These are phyloP conservation scores for Heteromurus nitidus DNA, from an alignment of 2,888 invertebrate genomes.

Conservation along the genomic window DNA sequence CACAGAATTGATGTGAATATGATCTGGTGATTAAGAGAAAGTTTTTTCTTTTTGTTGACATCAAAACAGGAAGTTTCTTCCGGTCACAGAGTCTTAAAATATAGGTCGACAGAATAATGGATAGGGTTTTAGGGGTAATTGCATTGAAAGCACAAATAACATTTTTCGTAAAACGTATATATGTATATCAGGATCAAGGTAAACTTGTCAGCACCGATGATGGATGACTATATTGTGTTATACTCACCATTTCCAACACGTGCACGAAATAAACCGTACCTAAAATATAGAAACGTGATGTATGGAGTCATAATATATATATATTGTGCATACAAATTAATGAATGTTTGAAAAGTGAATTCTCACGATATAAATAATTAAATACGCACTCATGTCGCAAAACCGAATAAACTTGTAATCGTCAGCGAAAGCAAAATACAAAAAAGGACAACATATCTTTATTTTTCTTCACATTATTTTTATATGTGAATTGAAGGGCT, in stretches of 20 bases:
- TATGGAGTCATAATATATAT: no score
- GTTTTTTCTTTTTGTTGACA: conserved; percentile 32
- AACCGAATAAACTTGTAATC: no score
- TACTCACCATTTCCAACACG: no score
- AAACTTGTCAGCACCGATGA: conserved; percentile 7
- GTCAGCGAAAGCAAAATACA: not conserved
- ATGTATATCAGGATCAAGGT: conserved; percentile 36
- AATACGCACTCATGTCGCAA: no score
- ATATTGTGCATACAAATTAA: no score
- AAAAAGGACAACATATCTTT: conserved; percentile 42
- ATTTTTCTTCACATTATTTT: conserved; percentile 43
- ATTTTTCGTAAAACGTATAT: not conserved
- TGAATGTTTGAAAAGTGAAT: no score
- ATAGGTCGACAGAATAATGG: not conserved
- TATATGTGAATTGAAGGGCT: conserved; percentile 17
- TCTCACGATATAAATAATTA: no score
- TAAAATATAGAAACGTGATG: no score
- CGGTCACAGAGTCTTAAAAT: conserved; percentile 60
- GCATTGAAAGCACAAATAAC: conserved; percentile 7
- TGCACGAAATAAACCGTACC: no score
- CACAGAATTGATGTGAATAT: no score
- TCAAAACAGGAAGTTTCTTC: conserved; percentile 44
- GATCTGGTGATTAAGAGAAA: no score
- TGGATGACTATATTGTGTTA: conserved; percentile 6
- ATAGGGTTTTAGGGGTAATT: conserved; percentile 4